Evolutionary conservation across 2,113 vertebrate species (phyloP), one percentile per base, ranked within the genome.

Genomic region (Epinephelus moara): DNA sequence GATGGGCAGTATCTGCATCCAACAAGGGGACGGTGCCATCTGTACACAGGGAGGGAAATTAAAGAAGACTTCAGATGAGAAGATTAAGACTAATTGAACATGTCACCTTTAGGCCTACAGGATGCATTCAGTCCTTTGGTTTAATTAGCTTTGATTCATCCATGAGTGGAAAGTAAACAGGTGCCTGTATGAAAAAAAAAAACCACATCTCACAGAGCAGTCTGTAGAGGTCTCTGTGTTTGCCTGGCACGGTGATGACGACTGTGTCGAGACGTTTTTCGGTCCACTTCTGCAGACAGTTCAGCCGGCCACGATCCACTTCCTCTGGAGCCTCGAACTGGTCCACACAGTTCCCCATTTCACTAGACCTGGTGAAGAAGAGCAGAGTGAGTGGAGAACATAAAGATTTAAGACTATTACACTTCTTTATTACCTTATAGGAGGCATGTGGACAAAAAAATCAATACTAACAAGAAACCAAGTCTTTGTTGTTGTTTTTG

Each of bases 1-100:
- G 93, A 75, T 96, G 95, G 18, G 94, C 95, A 1, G 95, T 96
- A 21, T 95, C 91, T 62, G 83, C 88, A 63, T 96, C 93, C 89
- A 96, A 82, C 57, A 75, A 2, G 18, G 93, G 96, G 63, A 78
- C 9, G 4, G 62, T 85, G 1, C 95, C 96, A 87, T 96, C 96
- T 96, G 88, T 60, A 33, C 11, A 70, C 59, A 76, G 19, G 7
- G 66, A 76, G 37, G 14, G 9, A 66, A 47, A 40, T 56, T 53
- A 19, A 5, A 75, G 56, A 6, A 66, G 33, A 19, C 19, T n/a
- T 85, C 23, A 59, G 25, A 69, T 69, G 37, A 75, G 23, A 47
- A 27, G 21, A 75, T 40, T 15, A 40, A 56, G 57, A 70, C 33
- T 56, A 42, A 76, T 40, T 71, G 3, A 59, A 40, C 45, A 63